phyloP scores from a whole-genome alignment of 1,140 invertebrate species.

The Hirudo medicinalis region DNA sequence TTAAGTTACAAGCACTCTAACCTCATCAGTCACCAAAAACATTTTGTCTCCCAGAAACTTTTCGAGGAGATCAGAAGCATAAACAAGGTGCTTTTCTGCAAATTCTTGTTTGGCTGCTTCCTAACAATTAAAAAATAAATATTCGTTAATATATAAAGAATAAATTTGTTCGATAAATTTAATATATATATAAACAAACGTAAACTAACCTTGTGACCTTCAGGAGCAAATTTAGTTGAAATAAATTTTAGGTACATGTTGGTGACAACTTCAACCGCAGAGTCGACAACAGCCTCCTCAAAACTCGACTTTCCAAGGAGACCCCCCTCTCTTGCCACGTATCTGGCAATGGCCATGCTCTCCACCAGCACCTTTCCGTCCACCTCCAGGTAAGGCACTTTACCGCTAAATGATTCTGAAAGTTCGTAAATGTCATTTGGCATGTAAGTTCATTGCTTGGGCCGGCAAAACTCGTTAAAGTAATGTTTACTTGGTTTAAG shows the following conservation, averaged over 20 bases:
- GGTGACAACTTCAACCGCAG: conserved; percentile 5
- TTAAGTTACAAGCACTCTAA: not conserved
- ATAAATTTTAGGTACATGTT: not conserved
- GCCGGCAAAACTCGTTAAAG: too few relatives aligned
- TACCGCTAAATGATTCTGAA: conserved; percentile 9
- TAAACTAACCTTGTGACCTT: not conserved
- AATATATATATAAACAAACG: conserved; percentile 2
- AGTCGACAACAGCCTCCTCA: conserved; percentile 13
- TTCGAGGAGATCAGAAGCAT: not conserved
- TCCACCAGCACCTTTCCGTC: conserved; percentile 14
- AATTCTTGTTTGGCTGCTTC: not conserved
- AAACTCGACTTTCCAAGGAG: not conserved
- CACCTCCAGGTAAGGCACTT: conserved; percentile 13
- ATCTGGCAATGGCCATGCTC: conserved; percentile 17
- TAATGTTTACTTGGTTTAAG: conserved; percentile 21
- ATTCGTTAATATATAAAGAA: not conserved
- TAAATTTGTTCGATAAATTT: not conserved
- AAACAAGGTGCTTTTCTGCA: not conserved
- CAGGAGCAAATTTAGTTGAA: conserved; percentile 2
- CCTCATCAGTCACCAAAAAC: conserved; percentile 12
- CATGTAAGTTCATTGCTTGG: too few relatives aligned
- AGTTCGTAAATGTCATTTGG: not conserved
- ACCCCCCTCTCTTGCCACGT: conserved; percentile 5
- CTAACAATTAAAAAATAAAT: conserved; percentile 1
- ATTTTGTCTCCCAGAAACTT: conserved; percentile 13